Conservation (phyloP, 2,888 invertebrate species). For the Monopis laevigella region DNA sequence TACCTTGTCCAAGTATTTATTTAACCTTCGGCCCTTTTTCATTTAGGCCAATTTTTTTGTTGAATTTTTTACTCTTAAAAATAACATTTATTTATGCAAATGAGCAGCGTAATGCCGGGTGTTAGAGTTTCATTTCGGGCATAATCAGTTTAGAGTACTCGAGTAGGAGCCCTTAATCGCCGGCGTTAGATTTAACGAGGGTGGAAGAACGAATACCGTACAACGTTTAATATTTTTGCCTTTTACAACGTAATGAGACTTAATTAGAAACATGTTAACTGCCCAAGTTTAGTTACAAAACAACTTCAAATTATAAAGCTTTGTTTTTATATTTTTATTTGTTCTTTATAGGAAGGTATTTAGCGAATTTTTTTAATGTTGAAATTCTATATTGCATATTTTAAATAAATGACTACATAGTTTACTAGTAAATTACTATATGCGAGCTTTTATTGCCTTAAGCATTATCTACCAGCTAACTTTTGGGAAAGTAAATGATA, state of each 20-base stretch:
- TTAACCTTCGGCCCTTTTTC: conserved; percentile 1
- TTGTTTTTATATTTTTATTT: no score
- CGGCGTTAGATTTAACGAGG: conserved; percentile 46
- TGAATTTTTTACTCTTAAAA: not conserved
- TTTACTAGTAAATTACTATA: no score
- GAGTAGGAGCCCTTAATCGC: conserved; percentile 38
- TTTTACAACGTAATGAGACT: not conserved
- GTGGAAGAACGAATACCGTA: conserved; percentile 37
- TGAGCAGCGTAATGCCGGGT: conserved; percentile 37
- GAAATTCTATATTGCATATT: no score
- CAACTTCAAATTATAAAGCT: no score
- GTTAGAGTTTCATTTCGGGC: conserved; percentile 49
- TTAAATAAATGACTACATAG: no score
- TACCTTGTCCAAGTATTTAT: no score
- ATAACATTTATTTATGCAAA: conserved; percentile 34
- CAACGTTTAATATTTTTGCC: conserved; percentile 30
- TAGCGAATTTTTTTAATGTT: no score
- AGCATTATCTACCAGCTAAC: no score
- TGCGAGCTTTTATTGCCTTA: no score
- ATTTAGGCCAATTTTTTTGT: not conserved
- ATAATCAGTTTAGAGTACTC: conserved; percentile 43
- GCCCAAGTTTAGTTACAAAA: no score
- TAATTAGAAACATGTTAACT: not conserved
- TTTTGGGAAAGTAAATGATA: no score
- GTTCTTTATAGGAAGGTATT: no score